A percentile compares a stretch with the other conserved stretches of the same genome.
Conservation (phyloP, 2,888 invertebrate species). For the Machimus atricapillus region DNA sequence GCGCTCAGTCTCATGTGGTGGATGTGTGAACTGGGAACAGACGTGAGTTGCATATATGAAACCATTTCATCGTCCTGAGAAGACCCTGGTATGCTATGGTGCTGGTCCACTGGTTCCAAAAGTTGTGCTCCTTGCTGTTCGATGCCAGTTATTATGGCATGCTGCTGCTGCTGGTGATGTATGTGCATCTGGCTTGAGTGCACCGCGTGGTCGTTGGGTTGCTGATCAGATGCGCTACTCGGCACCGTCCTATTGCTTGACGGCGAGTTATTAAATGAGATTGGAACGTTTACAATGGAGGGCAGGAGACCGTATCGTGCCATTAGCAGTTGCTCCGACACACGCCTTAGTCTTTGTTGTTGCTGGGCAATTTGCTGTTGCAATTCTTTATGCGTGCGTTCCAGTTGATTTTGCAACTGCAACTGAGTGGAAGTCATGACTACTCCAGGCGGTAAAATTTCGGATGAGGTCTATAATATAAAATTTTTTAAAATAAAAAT, state of each 20-base stretch:
- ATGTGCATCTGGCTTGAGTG: slow-evolving; percentile 49
- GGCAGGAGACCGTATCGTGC: slow-evolving; percentile 77
- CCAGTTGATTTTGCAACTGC: slow-evolving; percentile 74
- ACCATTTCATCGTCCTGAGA: slow-evolving; percentile 57
- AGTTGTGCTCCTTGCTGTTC: slow-evolving; percentile 15
- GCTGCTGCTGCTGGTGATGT: slow-evolving; percentile 48
- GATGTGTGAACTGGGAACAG: slow-evolving; percentile 51
- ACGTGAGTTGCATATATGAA: slow-evolving; percentile 59
- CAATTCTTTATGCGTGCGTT: slow-evolving; percentile 84
- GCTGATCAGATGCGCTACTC: not conserved
- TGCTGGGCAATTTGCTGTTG: slow-evolving; percentile 85
- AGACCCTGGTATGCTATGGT: slow-evolving; percentile 48
- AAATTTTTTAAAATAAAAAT: not conserved
- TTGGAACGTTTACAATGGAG: slow-evolving; percentile 52
- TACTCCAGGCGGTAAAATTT: slow-evolving; percentile 58
- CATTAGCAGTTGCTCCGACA: slow-evolving; percentile 86
- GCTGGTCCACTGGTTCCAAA: slow-evolving; percentile 44
- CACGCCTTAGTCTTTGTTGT: slow-evolving; percentile 83
- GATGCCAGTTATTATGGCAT: not conserved
- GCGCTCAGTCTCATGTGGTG: slow-evolving; percentile 58
- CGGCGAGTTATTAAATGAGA: slow-evolving; percentile 31
- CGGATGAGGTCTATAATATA: slow-evolving; percentile 50
- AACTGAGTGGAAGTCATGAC: slow-evolving; percentile 67
- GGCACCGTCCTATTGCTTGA: slow-evolving; percentile 16
- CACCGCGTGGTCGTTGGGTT: not conserved